Conservation (phyloP, 2,797 vertebrate genomes). For the Gymnopithys bicolor region DNA sequence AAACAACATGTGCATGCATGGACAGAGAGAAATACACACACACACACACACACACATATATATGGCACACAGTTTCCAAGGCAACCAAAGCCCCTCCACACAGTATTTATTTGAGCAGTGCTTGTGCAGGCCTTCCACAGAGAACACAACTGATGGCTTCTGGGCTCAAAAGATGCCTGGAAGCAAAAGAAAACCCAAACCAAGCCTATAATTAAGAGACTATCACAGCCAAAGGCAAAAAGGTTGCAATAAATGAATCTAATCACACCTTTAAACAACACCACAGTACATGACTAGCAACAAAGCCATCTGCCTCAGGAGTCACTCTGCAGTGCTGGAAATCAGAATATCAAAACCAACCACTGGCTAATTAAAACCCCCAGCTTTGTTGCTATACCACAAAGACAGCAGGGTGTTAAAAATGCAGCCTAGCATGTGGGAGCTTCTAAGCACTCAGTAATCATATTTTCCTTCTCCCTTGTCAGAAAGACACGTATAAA, state of each 20-base stretch:
- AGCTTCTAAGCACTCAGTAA: neutral
- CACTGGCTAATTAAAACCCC: slow-evolving; percentile 20
- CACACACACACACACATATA: rapidly evolving
- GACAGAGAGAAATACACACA: neutral
- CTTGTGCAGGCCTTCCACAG: neutral
- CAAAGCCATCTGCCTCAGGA: slow-evolving; percentile 26
- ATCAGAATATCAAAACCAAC: slow-evolving; percentile 11
- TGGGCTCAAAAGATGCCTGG: neutral
- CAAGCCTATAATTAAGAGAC: neutral
- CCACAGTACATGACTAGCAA: neutral
- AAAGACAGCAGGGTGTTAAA: slow-evolving; percentile 30
- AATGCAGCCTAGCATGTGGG: neutral
- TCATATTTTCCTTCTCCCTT: neutral
- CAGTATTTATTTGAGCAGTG: neutral
- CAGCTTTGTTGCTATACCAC: neutral
- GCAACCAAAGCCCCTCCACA: slow-evolving; percentile 25
- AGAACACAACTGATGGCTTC: neutral
- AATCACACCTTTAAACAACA: neutral
- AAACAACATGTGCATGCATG: neutral
- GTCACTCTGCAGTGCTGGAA: neutral
- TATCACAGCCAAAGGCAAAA: neutral
- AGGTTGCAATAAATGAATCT: neutral
- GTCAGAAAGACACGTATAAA: neutral
- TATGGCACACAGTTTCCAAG: slow-evolving; percentile 49
- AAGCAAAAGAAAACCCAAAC: neutral